These are phyloP conservation scores for Morpho helenor DNA, from an alignment of 2,888 invertebrate species.

Conservation along the genomic window DNA sequence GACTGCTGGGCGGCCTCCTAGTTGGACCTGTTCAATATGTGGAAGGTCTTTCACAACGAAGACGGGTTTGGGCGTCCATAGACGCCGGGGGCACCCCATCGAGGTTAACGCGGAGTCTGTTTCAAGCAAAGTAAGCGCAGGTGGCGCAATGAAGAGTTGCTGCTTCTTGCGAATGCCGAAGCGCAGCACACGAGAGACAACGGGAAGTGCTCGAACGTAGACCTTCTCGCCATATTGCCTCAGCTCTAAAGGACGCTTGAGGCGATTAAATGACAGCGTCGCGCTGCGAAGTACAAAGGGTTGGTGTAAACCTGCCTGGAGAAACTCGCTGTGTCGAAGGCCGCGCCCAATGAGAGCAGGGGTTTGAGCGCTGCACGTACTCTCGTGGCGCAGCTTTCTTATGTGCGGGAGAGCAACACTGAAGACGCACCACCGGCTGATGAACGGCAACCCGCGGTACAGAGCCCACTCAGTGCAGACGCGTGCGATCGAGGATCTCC, in stretches of 20 bases:
- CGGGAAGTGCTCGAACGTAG: too few species aligned
- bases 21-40: slow-evolving; percentile 19
- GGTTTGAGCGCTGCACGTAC: neutral
- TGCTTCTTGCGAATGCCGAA: slow-evolving; percentile 23
- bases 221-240: slow-evolving; percentile 16
- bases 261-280: too few species aligned
- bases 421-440: too few species aligned
- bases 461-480: neutral
- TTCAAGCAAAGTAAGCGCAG: slow-evolving; percentile 24
- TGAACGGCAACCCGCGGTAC: too few species aligned
- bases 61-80: slow-evolving; percentile 24
- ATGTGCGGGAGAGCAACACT: too few species aligned
- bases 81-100: too few species aligned
- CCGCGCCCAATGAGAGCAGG: too few species aligned
- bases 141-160: slow-evolving; percentile 25
- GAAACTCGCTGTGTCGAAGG: too few species aligned
- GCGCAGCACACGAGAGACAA: slow-evolving; percentile 14
- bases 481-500: slow-evolving; percentile 2
- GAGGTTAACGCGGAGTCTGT: slow-evolving; percentile 24
- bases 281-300: too few species aligned
- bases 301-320: too few species aligned
- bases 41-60: slow-evolving; percentile 15
- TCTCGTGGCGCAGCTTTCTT: neutral
- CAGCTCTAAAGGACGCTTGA: slow-evolving; percentile 18
- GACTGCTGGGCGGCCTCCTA: slow-evolving; percentile 13